Evolutionary conservation across 2,113 vertebrate genomes (phyloP).

Genomic region (Sterrhoptilus dennistouni): DNA sequence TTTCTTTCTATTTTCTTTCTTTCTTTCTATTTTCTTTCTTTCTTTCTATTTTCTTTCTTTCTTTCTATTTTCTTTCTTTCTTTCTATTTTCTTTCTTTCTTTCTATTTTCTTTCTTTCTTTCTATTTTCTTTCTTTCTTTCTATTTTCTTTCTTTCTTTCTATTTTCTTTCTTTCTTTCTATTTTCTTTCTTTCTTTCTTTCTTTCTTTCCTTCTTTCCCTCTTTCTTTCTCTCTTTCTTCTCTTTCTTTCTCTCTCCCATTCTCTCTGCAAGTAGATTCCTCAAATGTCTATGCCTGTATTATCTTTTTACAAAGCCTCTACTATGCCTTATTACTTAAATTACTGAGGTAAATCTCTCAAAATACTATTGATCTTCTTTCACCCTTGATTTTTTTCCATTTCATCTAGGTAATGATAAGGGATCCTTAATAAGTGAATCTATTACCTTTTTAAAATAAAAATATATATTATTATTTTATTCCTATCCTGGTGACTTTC

Average conservation of each 20-base stretch:
- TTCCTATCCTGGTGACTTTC: not conserved
- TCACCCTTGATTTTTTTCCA: not conserved
- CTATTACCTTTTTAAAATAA: not conserved
- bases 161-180: not conserved
- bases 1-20: rapidly evolving
- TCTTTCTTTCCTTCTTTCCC: too few species aligned
- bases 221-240: not conserved
- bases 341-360: not conserved
- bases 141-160: too few species aligned
- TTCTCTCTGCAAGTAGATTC: not conserved
- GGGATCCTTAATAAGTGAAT: not conserved
- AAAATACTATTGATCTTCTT: not conserved
- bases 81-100: not conserved
- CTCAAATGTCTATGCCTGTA: not conserved
- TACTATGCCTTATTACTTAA: not conserved
- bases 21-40: too few species aligned
- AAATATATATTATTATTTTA: not conserved
- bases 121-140: not conserved
- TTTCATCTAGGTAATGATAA: not conserved
- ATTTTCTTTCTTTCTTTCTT: too few species aligned
- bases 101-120: too few species aligned
- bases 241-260: too few species aligned
- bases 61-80: too few species aligned
- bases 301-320: not conserved
- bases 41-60: not conserved